A percentile compares a stretch with the other conserved stretches of the same genome.
These are phyloP conservation scores for Hedychridium roseum DNA, from an alignment of 2,888 invertebrate species.

Conservation along the genomic window DNA sequence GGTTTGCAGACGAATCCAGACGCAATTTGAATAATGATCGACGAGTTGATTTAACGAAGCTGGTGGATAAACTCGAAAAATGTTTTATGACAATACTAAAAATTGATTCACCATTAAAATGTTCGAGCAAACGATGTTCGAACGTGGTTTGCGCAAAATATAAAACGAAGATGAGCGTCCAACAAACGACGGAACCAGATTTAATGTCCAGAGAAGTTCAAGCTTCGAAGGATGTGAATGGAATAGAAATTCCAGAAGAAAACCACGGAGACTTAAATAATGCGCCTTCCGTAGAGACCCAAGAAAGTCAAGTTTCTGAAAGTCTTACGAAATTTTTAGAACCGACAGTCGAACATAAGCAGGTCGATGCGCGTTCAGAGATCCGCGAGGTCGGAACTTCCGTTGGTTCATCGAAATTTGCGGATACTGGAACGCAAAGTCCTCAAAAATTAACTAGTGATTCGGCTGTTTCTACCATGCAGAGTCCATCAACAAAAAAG, in stretches of 20 bases:
- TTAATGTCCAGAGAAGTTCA: constrained; percentile 1
- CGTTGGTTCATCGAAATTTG: constrained; percentile 2
- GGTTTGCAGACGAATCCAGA: constrained; percentile 8
- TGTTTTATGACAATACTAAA: constrained; percentile 9
- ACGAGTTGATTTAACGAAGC: constrained; percentile 3
- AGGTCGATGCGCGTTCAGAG: neutral
- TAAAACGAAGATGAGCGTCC: neutral
- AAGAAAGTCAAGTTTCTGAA: neutral
- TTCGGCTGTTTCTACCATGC: neutral
- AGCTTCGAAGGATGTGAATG: neutral
- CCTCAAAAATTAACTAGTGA: neutral
- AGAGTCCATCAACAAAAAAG: too few relatives aligned
- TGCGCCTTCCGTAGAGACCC: neutral
- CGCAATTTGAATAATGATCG: neutral
- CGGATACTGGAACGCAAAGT: constrained; percentile 14
- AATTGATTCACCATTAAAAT: neutral
- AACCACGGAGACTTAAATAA: neutral
- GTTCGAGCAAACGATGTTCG: neutral
- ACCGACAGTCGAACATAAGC: constrained; percentile 10
- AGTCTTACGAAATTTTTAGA: neutral
- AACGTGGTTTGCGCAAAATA: neutral
- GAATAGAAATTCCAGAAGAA: neutral
- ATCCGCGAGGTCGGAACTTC: constrained; percentile 15
- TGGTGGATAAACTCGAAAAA: constrained; percentile 20
- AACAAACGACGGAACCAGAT: neutral